Base-by-base conservation (phyloP, 2,113 vertebrate species). In the Lampris incognitus region DNA sequence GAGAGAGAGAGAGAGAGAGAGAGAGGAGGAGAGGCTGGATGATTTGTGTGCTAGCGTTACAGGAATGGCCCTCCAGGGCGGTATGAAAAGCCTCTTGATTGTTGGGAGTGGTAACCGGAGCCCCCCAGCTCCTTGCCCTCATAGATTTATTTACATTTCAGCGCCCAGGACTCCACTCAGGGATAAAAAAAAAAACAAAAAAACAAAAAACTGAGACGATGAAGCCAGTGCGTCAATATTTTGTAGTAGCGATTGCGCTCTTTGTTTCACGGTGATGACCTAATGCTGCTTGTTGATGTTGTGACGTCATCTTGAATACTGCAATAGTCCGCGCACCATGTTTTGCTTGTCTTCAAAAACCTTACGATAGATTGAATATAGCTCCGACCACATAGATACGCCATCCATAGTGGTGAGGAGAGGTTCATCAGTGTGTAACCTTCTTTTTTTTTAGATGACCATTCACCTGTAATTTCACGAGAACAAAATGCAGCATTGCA, bases 121-220 rank as follows among this genome's bases (percentile, higher is more conserved):
- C 89, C 87, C 84, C 24, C 58, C 79, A 55, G 86, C 90, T 88
- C 81, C 85, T 87, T 83, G 84, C 83, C 85, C 89, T 85, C 73
- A 91, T 84, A 93, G 92, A 94, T 94, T 91, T 94, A 95, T 94
- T 94, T 94, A 94, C 93, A 94, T 92, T 93, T 94, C 92, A 94
- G 91, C 60, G 79, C 87, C 88, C 85, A 44, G 83, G 79, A 78
- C 74, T 76, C 68, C 84, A 83, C 88, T 92, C 81, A 77, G 78
- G 81, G 24, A 24, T 24, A 77, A 83, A 78, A 86, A 90, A 46
- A 82, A 83, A 58, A 57, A 49, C 56, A 67, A 66, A 69, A 42
- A 46, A 11, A 10, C 9, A 51, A 51, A 4, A 7, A 54, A 2
- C 49, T 54, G 54, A 83, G 75, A 62, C 60, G 40, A 80, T 82